Base-by-base conservation (phyloP, 1,140 invertebrate genomes). In the Agrilus planipennis region DNA sequence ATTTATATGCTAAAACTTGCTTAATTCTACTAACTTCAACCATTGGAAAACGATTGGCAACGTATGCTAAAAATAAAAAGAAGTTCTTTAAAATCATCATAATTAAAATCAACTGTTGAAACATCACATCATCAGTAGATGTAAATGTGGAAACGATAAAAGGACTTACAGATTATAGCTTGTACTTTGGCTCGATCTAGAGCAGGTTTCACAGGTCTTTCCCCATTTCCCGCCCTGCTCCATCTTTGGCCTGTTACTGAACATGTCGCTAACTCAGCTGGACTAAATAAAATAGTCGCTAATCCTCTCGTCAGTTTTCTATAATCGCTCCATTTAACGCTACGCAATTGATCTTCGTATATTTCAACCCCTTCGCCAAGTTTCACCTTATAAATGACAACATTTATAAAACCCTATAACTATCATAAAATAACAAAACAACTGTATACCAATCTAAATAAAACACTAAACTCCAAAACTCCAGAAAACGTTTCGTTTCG, bases 1-100 rank as follows among this genome's bases (percentile, higher is more conserved):
- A 81, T 57, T 81, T 81, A 62, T 80, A 81, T 15, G 79, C 79
- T 45, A 81, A 64, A 42, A 81, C 77, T 61, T 81, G 79, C 60
- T 80, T 80, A 52, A 80, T 79, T 54, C 77, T 69, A 60, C 75
- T 78, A 49, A 79, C 76, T 62, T 79, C 77, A 27, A 80, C 72
- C 45, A 75, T 71, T 20, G 79, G 79, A 66, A 81, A 81, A 54
- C 77, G 70, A 16, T 73, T 67, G 49, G 76, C 78, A 47, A 81
- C 79, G 62, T 80, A 80, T 42, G 76, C 73, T 74, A 57, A 37
- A 69, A 69, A 35, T 48, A 44, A 50, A 50, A 30, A 18, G 39
- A 4, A 23, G 4, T 21, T 12, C 15, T 31, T 10, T 5, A 7
- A n/a, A 9, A 37, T 17, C n/a, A 37, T 12, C 4, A 14, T 22